Conservation (phyloP, 2,888 invertebrate genomes). For the Drosophila neoperkinsi region DNA sequence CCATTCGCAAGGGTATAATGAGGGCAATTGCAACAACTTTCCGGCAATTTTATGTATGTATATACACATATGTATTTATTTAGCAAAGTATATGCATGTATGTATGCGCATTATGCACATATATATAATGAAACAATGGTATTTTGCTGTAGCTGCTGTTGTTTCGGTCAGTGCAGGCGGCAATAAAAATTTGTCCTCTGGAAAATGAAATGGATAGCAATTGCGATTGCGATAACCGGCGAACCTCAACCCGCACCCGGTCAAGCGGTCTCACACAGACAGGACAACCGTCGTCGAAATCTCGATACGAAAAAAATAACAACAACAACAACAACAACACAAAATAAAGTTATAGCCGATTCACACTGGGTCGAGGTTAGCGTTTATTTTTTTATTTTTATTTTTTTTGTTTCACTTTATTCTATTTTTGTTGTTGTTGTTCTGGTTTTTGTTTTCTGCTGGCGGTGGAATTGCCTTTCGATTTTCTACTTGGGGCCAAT, state of each 20-base stretch:
- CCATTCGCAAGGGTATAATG: constrained; percentile 59
- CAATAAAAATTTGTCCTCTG: constrained; percentile 78
- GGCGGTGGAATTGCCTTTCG: constrained; percentile 58
- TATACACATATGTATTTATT: constrained; percentile 28
- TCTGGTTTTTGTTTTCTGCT: constrained; percentile 12
- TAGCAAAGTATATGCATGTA: not conserved
- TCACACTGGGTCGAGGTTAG: constrained; percentile 69
- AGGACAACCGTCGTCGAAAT: constrained; percentile 13
- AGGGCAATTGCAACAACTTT: constrained; percentile 77
- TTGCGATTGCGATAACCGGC: constrained; percentile 73
- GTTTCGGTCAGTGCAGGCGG: constrained; percentile 69
- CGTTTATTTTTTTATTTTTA: constrained; percentile 14
- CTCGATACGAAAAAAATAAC: constrained; percentile 25
- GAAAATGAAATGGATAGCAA: constrained; percentile 77
- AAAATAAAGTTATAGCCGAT: constrained; percentile 33
- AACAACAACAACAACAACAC: not conserved
- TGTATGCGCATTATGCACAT: not conserved
- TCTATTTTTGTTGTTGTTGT: constrained; percentile 11
- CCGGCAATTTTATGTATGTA: constrained; percentile 71
- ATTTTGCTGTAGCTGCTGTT: constrained; percentile 35
- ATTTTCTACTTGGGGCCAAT: constrained; percentile 60
- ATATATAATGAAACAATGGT: constrained; percentile 66
- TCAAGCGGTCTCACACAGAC: constrained; percentile 16
- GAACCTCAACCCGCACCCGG: constrained; percentile 18
- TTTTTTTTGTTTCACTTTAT: constrained; percentile 14